A percentile compares a stretch with the other conserved stretches of the same genome.
phyloP scores from a whole-genome alignment of 2,888 invertebrate genomes.

The Thymelicus lineola region DNA sequence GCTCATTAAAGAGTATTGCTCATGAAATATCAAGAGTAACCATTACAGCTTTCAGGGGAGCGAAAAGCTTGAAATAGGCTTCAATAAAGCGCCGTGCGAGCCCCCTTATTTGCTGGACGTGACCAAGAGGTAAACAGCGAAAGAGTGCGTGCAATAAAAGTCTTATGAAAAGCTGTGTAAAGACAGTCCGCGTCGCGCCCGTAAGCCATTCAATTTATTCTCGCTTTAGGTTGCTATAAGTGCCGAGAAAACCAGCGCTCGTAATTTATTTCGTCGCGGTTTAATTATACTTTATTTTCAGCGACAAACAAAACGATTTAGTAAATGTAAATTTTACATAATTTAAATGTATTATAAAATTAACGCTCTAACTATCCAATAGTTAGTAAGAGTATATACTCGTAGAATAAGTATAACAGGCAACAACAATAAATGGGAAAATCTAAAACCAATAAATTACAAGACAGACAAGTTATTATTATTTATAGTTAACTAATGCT shows the following conservation, averaged over 20 bases:
- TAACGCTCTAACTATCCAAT: too few relatives aligned
- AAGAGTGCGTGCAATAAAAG: slow-evolving; percentile 44
- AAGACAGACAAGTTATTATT: too few relatives aligned
- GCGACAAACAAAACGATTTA: background rate
- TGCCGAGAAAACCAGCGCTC: slow-evolving; percentile 7
- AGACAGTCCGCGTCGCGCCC: slow-evolving; percentile 23
- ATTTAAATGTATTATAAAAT: too few relatives aligned
- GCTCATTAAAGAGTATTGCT: slow-evolving; percentile 35
- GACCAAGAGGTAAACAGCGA: slow-evolving; percentile 46
- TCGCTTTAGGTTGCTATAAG: background rate
- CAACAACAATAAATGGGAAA: too few relatives aligned
- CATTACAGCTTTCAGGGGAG: slow-evolving; percentile 15
- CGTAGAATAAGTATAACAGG: too few relatives aligned
- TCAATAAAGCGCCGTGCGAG: slow-evolving; percentile 31
- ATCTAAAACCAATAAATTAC: too few relatives aligned
- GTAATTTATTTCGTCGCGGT: too few relatives aligned
- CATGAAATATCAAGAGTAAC: slow-evolving; percentile 34
- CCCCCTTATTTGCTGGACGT: slow-evolving; percentile 47
- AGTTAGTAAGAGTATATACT: too few relatives aligned
- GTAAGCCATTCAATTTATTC: slow-evolving; percentile 35
- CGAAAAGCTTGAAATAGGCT: slow-evolving; percentile 41
- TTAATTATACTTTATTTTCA: background rate
- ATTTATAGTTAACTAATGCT: too few relatives aligned
- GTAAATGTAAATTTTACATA: background rate
- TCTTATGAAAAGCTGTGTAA: slow-evolving; percentile 33